Percentiles rank a stretch among this genome's conserved stretches.
These are phyloP conservation scores for Bombus fervidus DNA, from an alignment of 1,140 invertebrate species.

Conservation along the genomic window DNA sequence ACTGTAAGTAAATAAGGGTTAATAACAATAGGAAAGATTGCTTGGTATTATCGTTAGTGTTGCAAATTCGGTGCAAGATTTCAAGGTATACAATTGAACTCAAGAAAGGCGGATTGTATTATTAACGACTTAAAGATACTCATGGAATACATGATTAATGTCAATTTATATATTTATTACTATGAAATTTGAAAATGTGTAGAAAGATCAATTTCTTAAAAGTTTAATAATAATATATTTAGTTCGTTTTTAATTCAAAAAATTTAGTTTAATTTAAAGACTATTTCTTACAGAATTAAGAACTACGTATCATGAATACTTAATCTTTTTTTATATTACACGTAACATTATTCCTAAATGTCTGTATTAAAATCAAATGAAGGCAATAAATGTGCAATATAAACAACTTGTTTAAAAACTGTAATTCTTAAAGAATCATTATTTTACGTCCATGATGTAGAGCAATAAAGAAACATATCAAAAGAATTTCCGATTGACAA, in stretches of 20 bases:
- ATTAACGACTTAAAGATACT: background rate
- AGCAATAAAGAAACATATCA: conserved; percentile 6
- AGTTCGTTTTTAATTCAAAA: background rate
- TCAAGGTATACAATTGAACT: background rate
- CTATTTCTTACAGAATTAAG: background rate
- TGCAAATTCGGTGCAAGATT: conserved; percentile 10
- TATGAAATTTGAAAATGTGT: no score
- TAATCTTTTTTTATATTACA: background rate
- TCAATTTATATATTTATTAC: background rate
- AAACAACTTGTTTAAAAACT: background rate
- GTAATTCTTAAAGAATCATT: background rate
- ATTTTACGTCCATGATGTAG: background rate
- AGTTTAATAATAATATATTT: background rate
- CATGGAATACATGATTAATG: conserved; percentile 20
- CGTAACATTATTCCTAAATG: background rate
- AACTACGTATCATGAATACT: background rate
- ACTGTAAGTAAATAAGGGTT: conserved; percentile 47
- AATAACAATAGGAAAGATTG: conserved; percentile 31
- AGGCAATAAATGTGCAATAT: background rate
- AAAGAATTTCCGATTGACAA: background rate
- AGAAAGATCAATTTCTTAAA: background rate
- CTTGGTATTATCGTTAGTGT: conserved; percentile 12
- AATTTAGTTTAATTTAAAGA: background rate
- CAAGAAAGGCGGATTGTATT: background rate
- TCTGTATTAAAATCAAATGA: background rate